Base-by-base conservation (phyloP, 2,797 vertebrate genomes). In the Tokudaia tokunoshimensis region DNA sequence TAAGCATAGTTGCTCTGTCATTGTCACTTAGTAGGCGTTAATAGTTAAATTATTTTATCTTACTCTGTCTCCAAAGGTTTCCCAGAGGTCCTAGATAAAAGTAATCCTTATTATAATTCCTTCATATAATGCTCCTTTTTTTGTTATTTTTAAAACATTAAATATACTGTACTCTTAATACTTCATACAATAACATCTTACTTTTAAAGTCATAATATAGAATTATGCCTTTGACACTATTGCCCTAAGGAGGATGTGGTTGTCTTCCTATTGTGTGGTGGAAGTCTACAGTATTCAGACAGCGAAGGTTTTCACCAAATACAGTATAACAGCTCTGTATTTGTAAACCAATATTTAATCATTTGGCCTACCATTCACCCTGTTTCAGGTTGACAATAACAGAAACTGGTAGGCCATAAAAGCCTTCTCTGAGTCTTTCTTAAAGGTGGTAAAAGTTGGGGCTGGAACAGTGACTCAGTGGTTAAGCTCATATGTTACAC, bases 141-240 rank as follows among this genome's bases (percentile, higher is more conserved):
- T 15, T 17, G 65, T 34, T 52, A 19, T 57, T 81, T 63, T 41
- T 34, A 70, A 67, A 37, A 72, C 63, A 72, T 50, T 86, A 80
- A 70, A 41, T 31, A 52, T 63, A 55, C 13, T 72, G 7, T 41
- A 22, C 55, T 15, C 52, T 90, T 57, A 90, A 31, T 78, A 59
- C 55, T 82, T 78, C 15, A 47, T 31, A 76, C 75, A 61, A 74
- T 74, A 74, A 34, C 5, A 61, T 79, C 86, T 88, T 50, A 74
- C 34, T 63, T 83, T 63, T 29, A 55, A 91, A 34, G 8, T n/a
- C 9, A 78, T 6, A 44, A 78, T 26, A 41, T 44, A 26, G 3
- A 70, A 79, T 95, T 37, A 80, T 52, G 15, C 47, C 78, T 79
- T 93, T 75, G 74, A 92, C 92, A 96, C 47, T 26, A 7, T 34